These are phyloP conservation scores for Strigamia transsilvanica DNA, from an alignment of 2,888 invertebrate genomes.

Conservation along the genomic window DNA sequence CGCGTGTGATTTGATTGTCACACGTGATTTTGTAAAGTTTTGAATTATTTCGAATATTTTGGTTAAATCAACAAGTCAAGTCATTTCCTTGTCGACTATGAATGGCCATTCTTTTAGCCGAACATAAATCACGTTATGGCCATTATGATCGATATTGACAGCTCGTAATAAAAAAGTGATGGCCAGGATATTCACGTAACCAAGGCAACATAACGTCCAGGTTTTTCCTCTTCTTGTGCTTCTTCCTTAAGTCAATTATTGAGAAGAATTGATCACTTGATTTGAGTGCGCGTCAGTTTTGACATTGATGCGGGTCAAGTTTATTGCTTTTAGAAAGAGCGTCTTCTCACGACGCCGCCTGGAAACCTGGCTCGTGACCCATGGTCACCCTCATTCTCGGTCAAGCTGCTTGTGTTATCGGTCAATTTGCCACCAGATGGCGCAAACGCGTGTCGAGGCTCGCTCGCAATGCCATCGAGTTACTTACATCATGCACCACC, in stretches of 20 bases:
- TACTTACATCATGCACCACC: not conserved
- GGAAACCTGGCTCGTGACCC: no score
- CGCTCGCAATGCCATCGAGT: not conserved
- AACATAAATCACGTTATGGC: not conserved
- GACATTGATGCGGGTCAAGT: no score
- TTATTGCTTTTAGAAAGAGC: no score
- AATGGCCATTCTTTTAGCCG: not conserved
- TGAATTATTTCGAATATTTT: not conserved
- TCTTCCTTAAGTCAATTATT: not conserved
- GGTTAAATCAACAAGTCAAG: no score
- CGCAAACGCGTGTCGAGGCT: not conserved
- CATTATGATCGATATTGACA: not conserved
- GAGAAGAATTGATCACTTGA: not conserved
- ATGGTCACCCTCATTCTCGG: no score
- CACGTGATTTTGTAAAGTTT: not conserved
- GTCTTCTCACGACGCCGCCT: no score
- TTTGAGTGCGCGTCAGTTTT: not conserved
- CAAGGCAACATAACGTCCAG: not conserved
- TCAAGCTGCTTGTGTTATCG: not conserved
- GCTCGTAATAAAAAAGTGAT: not conserved
- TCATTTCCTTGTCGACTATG: not conserved
- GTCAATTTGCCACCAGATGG: slow-evolving; percentile 10
- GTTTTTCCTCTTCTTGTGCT: not conserved
- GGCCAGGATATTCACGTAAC: not conserved
- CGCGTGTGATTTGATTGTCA: no score